Conservation (phyloP, 2,888 invertebrate genomes). For the Octodonta nipae region DNA sequence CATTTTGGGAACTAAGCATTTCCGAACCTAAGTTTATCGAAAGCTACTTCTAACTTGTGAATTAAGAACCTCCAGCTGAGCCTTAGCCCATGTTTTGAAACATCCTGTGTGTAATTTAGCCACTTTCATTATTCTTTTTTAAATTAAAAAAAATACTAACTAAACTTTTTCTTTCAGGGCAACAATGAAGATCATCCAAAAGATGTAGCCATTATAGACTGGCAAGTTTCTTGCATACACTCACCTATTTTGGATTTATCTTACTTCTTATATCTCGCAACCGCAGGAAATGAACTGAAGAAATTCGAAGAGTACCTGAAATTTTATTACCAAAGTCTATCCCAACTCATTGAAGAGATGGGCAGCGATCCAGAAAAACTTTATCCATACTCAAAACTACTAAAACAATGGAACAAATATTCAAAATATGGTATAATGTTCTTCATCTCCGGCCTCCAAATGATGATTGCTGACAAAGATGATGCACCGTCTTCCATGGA, state of each 20-base stretch:
- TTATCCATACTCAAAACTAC: conserved; percentile 21
- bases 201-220: conserved; percentile 19
- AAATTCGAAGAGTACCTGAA: conserved; percentile 20
- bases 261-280: conserved; percentile 23
- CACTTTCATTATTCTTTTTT: too few species aligned
- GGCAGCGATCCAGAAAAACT: conserved; percentile 21
- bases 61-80: too few species aligned
- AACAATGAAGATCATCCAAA: conserved; percentile 9
- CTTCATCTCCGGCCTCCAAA: not conserved
- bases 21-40: too few species aligned
- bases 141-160: too few species aligned
- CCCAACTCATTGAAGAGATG: conserved; percentile 16
- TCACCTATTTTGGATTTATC: conserved; percentile 23
- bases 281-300: conserved; percentile 17
- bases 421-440: conserved; percentile 7
- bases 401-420: conserved; percentile 22
- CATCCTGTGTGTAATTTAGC: too few species aligned
- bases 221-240: conserved; percentile 17
- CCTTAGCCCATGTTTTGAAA: too few species aligned
- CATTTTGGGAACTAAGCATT: too few species aligned
- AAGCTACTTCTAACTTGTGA: too few species aligned
- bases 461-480: not conserved
- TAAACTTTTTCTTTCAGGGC: conserved; percentile 11
- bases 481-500: not conserved
- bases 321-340: conserved; percentile 24